Evolutionary conservation across 2,797 vertebrate genomes (phyloP).

Genomic region (Arrhamphus sclerolepis): DNA sequence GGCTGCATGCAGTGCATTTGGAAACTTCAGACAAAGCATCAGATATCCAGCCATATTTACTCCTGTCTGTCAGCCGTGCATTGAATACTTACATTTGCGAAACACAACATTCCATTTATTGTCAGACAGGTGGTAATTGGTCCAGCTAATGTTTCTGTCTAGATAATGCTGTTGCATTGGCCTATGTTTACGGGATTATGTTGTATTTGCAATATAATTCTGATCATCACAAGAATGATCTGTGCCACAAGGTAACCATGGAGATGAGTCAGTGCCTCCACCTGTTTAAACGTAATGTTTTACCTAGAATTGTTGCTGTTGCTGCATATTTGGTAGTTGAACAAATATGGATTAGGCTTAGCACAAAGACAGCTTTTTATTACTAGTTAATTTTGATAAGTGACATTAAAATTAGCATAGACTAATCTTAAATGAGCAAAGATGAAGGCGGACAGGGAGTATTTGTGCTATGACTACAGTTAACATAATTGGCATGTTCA

Average conservation of each 20-base stretch:
- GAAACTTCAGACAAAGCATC: neutral
- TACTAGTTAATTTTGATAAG: neutral
- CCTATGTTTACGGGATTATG: constrained; percentile 4
- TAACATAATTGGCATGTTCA: constrained; percentile 59
- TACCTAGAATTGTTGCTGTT: constrained; percentile 12
- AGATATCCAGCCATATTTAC: neutral
- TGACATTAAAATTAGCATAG: constrained; percentile 21
- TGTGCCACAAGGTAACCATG: neutral
- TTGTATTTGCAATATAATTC: constrained; percentile 17
- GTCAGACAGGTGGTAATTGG: constrained; percentile 11
- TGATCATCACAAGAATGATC: constrained; percentile 6
- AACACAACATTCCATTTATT: neutral
- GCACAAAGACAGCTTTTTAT: constrained; percentile 3
- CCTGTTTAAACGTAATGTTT: constrained; percentile 4
- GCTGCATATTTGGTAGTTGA: constrained; percentile 8
- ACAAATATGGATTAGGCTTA: constrained; percentile 2
- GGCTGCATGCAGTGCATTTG: too few relatives aligned
- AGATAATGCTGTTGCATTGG: neutral
- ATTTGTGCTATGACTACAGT: constrained; percentile 62
- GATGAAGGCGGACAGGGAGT: constrained; percentile 50
- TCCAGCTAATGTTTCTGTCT: neutral
- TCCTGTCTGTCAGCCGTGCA: neutral
- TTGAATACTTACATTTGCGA: neutral
- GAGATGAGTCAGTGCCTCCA: constrained; percentile 1
- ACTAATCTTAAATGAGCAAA: constrained; percentile 45